Base-by-base conservation (phyloP, 2,797 vertebrate species). In the Petrocephalus sullivani region DNA sequence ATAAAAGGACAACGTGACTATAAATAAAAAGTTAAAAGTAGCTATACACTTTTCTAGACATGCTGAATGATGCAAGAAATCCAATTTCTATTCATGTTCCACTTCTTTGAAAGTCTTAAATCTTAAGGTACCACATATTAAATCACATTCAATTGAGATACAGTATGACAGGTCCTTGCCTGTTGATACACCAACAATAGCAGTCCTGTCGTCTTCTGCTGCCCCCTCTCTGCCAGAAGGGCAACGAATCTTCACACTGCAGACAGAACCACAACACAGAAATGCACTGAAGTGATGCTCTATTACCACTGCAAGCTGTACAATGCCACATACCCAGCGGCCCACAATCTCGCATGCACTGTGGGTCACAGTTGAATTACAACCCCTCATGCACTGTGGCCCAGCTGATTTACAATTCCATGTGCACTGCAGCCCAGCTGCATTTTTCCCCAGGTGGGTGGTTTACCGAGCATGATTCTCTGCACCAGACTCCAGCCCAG, bases 401-500 rank as follows among this genome's bases (percentile, higher is more conserved):
- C 41, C 41, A 53, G 81, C 12, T 85, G 49, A 4, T 54, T 21
- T 16, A 56, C 21, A 16, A 54, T 14, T 4, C 75, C 53, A 3
- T 53, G 16, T 28, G 82, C 9, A 84, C 12, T 23, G 5, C 6
- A 9, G 6, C 16, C 75, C 37, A 46, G 54, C 21, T n/a, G 23
- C 23, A 67, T 33, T 67, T 12, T 33, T 28, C 64, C 64, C 33
- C 28, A 71, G 64, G 64, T 14, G 12, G 33, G 64, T 28, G 1
- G 1, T 19, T 75, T 75, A 92, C 93, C 91, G 90, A 78, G 88
- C 60, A 14, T 28, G 60, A 54, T 56, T 87, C 88, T 87, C 88
- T 33, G 88, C 78, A 3, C 93, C 93, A 0, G 92, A 86, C 21
- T 95, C 94, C 0, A 88, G 60, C 0, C 86, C 93, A 0, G 93